A percentile compares a stretch with the other conserved stretches of the same genome.
phyloP scores from a whole-genome alignment of 2,113 vertebrate genomes.

The Cavia porcellus region DNA sequence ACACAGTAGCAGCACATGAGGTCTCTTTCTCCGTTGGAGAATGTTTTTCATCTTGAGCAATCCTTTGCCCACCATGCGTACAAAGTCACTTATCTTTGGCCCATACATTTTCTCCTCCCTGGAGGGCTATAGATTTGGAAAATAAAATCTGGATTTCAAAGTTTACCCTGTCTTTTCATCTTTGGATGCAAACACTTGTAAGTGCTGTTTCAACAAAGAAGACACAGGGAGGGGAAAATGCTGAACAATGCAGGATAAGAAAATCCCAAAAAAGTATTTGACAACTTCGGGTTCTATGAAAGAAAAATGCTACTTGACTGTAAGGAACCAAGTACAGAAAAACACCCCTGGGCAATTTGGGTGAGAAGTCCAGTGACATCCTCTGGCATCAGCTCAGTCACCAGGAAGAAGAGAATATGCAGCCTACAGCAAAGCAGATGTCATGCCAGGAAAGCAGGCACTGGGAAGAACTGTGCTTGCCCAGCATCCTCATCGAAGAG shows the following conservation, averaged over 20 bases:
- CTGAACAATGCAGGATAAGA: background rate
- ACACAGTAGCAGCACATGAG: background rate
- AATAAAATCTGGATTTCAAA: conserved; percentile 33
- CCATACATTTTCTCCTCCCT: background rate
- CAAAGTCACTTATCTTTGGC: background rate
- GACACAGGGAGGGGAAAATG: background rate
- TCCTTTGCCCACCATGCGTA: background rate
- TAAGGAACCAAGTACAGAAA: conserved; percentile 21
- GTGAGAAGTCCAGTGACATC: background rate
- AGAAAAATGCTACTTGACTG: conserved; percentile 38
- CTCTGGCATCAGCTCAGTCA: background rate
- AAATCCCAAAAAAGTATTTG: conserved; percentile 7
- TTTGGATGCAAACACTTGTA: background rate
- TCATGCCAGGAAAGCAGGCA: background rate
- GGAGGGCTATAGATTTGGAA: background rate
- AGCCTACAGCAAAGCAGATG: background rate
- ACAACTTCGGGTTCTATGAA: background rate
- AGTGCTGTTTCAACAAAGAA: background rate
- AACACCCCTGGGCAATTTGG: background rate
- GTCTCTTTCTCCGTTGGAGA: background rate
- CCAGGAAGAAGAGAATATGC: background rate
- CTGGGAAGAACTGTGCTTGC: background rate
- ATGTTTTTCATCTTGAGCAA: background rate
- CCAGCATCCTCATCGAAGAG: background rate
- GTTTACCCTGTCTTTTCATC: conserved; percentile 1